Percentiles rank a stretch among this genome's conserved stretches.
Evolutionary conservation across 2,888 invertebrate species (phyloP).

Genomic region (Eristalinus sepulchralis): DNA sequence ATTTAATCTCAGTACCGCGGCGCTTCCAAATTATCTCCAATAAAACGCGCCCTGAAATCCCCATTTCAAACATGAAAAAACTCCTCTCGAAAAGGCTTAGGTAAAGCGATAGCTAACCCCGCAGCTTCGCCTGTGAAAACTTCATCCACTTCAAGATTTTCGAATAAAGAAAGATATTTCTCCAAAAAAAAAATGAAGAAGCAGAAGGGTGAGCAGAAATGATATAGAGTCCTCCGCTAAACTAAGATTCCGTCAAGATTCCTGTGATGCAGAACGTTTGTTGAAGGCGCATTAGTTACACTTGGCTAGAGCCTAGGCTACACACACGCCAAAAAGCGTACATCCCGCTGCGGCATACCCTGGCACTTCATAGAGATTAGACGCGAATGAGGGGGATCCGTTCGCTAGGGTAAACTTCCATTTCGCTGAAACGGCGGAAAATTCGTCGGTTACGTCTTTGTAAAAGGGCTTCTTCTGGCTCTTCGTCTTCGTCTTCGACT

Average conservation of each 20-base stretch:
- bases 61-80: constrained; percentile 33
- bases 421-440: constrained; percentile 66
- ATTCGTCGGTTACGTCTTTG: constrained; percentile 62
- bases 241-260: constrained; percentile 68
- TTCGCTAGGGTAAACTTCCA: constrained; percentile 63
- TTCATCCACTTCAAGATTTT: constrained; percentile 52
- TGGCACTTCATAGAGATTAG: constrained; percentile 52
- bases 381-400: constrained; percentile 14
- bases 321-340: constrained; percentile 65
- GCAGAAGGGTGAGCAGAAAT: constrained; percentile 3
- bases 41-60: constrained; percentile 33
- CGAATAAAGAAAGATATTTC: constrained; percentile 37
- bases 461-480: constrained; percentile 42
- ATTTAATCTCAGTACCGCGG: constrained; percentile 38
- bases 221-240: constrained; percentile 58
- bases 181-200: background rate
- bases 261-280: constrained; percentile 60
- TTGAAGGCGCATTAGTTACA: constrained; percentile 67
- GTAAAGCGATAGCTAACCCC: constrained; percentile 3
- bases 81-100: constrained; percentile 27
- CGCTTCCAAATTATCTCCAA: constrained; percentile 47
- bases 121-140: constrained; percentile 15
- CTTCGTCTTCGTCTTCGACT: constrained; percentile 19
- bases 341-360: constrained; percentile 26
- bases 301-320: constrained; percentile 62